phyloP scores from a whole-genome alignment of 2,888 invertebrate genomes.

The Cancer borealis region DNA sequence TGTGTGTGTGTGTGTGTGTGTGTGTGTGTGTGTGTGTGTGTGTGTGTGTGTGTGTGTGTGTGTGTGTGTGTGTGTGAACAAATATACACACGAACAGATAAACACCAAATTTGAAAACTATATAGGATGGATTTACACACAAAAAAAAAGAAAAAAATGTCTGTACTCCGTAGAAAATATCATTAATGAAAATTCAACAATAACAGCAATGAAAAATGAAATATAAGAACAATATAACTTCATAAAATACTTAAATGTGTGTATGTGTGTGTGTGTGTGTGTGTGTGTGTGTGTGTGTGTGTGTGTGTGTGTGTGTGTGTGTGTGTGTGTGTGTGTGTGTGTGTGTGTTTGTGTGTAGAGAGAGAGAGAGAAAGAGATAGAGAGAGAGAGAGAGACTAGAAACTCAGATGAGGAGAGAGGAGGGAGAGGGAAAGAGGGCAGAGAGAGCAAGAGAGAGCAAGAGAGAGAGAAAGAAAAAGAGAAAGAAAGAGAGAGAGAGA shows the following conservation, averaged over 20 bases:
- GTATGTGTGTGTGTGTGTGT: not conserved
- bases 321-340: slow-evolving; percentile 39
- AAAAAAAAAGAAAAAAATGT: not conserved
- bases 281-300: not conserved
- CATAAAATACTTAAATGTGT: not conserved
- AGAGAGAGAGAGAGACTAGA: slow-evolving; percentile 10
- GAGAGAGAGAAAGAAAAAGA: slow-evolving; percentile 27
- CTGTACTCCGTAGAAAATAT: no score
- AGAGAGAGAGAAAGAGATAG: not conserved
- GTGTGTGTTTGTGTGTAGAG: slow-evolving; percentile 40
- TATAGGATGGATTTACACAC: not conserved
- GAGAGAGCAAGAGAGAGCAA: slow-evolving; percentile 30
- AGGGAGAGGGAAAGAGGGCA: not conserved
- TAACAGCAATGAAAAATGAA: no score
- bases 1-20: no score
- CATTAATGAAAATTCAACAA: no score
- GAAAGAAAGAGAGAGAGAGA: slow-evolving; percentile 27
- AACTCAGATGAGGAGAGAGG: not conserved
- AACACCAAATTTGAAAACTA: not conserved
- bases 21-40: no score
- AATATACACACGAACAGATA: not conserved
- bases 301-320: slow-evolving; percentile 52
- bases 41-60: no score
- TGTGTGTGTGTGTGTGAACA: no score
- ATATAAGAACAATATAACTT: no score